Conservation (phyloP, 2,113 vertebrate species). For the Symphodus melops region DNA sequence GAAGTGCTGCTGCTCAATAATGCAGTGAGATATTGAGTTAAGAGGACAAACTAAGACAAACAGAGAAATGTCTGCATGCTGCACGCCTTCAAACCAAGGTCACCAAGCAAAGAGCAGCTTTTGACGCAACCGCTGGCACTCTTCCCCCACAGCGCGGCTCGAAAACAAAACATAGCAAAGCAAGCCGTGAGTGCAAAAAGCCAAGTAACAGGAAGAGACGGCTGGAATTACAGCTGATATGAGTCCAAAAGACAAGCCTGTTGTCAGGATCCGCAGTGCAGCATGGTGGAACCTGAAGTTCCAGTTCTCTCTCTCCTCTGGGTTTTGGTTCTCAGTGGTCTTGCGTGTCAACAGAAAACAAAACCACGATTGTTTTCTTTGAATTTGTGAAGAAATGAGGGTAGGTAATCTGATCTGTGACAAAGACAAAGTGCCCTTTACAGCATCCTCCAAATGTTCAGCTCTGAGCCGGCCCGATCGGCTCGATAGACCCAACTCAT, state of each 20-base stretch:
- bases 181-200: slow-evolving; percentile 8
- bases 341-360: slow-evolving; percentile 77
- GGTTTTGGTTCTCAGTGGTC: slow-evolving; percentile 79
- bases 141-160: background rate
- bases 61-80: background rate
- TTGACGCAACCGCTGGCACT: background rate
- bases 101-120: background rate
- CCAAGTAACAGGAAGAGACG: slow-evolving; percentile 6
- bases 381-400: slow-evolving; percentile 70
- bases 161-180: slow-evolving; percentile 12
- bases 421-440: slow-evolving; percentile 63
- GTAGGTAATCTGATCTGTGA: slow-evolving; percentile 75
- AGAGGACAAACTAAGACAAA: slow-evolving; percentile 27
- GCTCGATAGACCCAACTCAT: slow-evolving; percentile 18
- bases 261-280: slow-evolving; percentile 52
- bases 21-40: slow-evolving; percentile 54
- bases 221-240: slow-evolving; percentile 43
- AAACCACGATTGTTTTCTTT: slow-evolving; percentile 81
- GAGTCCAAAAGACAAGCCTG: slow-evolving; percentile 48
- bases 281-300: slow-evolving; percentile 74
- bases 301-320: slow-evolving; percentile 69
- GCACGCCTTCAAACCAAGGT: background rate
- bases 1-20: slow-evolving; percentile 65
- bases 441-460: slow-evolving; percentile 54
- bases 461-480: background rate